Conservation (phyloP, 2,113 vertebrate genomes). For the Seriola rivoliana region DNA sequence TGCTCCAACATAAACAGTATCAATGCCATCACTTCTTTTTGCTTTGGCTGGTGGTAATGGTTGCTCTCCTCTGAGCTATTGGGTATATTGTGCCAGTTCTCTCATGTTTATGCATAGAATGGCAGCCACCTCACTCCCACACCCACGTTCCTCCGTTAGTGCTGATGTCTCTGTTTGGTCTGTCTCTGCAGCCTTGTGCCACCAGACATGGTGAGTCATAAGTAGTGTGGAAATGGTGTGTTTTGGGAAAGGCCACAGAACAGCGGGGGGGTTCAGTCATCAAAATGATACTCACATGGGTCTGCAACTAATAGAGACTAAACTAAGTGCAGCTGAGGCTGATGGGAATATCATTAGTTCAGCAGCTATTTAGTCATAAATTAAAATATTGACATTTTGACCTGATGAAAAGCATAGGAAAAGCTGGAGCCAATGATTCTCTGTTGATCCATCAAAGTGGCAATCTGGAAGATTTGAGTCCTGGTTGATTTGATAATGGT, state of each 20-base stretch:
- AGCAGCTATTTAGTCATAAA: too few species aligned
- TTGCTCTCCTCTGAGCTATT: slow-evolving; percentile 32
- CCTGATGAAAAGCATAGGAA: not conserved
- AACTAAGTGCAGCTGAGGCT: not conserved
- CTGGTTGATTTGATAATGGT: too few species aligned
- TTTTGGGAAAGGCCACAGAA: slow-evolving; percentile 9
- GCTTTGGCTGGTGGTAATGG: slow-evolving; percentile 27
- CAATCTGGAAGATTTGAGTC: too few species aligned
- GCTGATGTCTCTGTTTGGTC: slow-evolving; percentile 57
- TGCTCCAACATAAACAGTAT: slow-evolving; percentile 60
- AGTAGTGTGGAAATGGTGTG: slow-evolving; percentile 21
- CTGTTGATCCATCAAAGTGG: too few species aligned
- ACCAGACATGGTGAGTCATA: slow-evolving; percentile 53
- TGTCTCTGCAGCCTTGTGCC: slow-evolving; percentile 15
- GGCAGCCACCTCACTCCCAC: not conserved
- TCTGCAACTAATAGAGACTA: not conserved
- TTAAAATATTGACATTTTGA: too few species aligned
- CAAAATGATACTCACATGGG: not conserved
- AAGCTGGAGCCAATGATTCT: too few species aligned
- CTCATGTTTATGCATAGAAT: slow-evolving; percentile 61
- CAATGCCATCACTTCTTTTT: slow-evolving; percentile 53
- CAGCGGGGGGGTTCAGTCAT: not conserved
- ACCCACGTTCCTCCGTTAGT: not conserved
- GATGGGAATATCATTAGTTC: not conserved
- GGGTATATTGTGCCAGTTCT: slow-evolving; percentile 37